Base-by-base conservation (phyloP, 1,140 invertebrate genomes). In the Brachystomella parvula region DNA sequence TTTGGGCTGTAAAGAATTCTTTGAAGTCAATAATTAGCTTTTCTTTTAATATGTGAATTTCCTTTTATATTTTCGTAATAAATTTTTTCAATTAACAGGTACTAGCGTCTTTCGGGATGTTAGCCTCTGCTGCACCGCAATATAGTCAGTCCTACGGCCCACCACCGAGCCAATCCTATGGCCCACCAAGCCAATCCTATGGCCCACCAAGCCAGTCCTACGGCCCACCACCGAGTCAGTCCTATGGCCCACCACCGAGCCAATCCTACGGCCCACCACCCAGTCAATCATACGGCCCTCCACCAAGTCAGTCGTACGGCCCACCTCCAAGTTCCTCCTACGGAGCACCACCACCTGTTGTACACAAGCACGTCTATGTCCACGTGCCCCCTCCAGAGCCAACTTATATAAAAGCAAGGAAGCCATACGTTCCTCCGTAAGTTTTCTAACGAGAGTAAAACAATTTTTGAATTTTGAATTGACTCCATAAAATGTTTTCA, bases 351-450 rank as follows among this genome's bases (percentile, higher is more conserved):
- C 39, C 80, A 15, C 87, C 88, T 1, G 85, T 89, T 19, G 83
- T 91, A 29, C 89, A 91, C 76, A 90, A 90, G 76, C 89, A 90
- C 75, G 88, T 90, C 26, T 90, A 91, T 77, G 88, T 91, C 1
- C 89, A 91, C 75, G 88, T 91, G 17, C 88, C 89, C 56, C 89
- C 89, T 24, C 88, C 88, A 75, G 89, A 91, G 76, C 87, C 87
- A 2, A 85, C 87, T 73, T 85, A 86, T 75, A 83, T 83, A 31
- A 81, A 83, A 9, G 84, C 87, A 1, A 84, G 82, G 77, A 82
- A 78, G 59, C 64, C 76, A 0, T 76, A 77, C 24, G 73, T 73
- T 0, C 73, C 73, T 15, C 77, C 76, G 26, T 53, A 53, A 53
- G 49, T 26, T 53, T n/a, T n/a, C n/a, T 24, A 53, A 53, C 6